phyloP scores from a whole-genome alignment of 2,113 vertebrate species.

The Polypterus senegalus region DNA sequence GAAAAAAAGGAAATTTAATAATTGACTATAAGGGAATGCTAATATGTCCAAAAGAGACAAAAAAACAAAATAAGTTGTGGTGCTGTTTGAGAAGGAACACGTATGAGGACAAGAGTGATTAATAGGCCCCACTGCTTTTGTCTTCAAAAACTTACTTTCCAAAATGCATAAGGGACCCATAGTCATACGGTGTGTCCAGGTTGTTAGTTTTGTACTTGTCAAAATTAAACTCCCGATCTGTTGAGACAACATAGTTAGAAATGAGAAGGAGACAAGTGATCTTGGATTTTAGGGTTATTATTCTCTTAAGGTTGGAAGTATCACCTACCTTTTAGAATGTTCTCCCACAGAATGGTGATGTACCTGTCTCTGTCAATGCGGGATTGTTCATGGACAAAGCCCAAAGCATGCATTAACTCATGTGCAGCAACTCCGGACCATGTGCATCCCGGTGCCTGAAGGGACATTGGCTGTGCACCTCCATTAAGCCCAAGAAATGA shows the following conservation, averaged over 20 bases:
- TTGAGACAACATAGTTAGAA: conserved; percentile 1
- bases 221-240: conserved; percentile 54
- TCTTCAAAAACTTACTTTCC: conserved; percentile 40
- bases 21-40: too few relatives aligned
- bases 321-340: conserved; percentile 49
- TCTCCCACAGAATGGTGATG: conserved; percentile 42
- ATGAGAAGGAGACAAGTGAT: neutral
- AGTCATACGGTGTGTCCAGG: conserved; percentile 51
- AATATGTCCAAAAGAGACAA: too few relatives aligned
- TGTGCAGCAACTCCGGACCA: conserved; percentile 39
- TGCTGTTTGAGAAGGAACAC: too few relatives aligned
- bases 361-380: conserved; percentile 41
- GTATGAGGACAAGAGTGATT: too few relatives aligned
- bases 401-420: conserved; percentile 41
- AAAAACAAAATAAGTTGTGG: too few relatives aligned
- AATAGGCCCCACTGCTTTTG: too few relatives aligned
- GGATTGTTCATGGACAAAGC: conserved; percentile 49
- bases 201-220: conserved; percentile 44
- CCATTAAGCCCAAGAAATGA: conserved; percentile 52
- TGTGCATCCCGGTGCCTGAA: conserved; percentile 36
- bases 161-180: conserved; percentile 61
- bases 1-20: too few relatives aligned
- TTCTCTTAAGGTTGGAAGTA: too few relatives aligned
- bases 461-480: conserved; percentile 44
- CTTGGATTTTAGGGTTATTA: neutral